Base-by-base conservation (phyloP, 2,888 invertebrate species). In the Junonia oenone region DNA sequence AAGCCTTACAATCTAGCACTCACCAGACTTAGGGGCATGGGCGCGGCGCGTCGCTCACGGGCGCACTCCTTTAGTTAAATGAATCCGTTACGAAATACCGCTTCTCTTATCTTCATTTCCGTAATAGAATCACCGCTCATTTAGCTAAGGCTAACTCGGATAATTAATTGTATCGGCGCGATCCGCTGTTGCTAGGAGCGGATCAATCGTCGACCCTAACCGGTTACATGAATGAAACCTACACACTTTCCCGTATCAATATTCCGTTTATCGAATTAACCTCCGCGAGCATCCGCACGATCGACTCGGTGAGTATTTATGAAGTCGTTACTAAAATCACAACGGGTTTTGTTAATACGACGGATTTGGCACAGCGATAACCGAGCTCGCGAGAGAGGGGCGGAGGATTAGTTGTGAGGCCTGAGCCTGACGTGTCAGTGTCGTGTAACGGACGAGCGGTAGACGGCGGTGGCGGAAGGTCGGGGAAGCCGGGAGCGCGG, bases 1-100 rank as follows among this genome's bases (percentile, higher is more conserved):
- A 89, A 88, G 80, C 86, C 89, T 87, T 89, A 90, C 72, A 82
- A 83, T 72, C 75, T 88, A 90, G 71, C 78, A 90, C 89, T 90
- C 79, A 89, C 89, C 89, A 81, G 81, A 78, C 80, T 79, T 78
- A 78, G 76, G 83, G 75, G 81, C 89, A 90, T 90, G 88, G 89
- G 89, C 89, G 89, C 89, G 86, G 87, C 87, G 84, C 86, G 76
- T 69, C 75, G 75, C 75, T 77, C 76, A 68, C 75, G 68, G 75
- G 76, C 81, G 79, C 82, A 82, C 80, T 83, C 78, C 80, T 76
- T 77, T 78, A 76, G 79, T 81, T 85, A 84, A 83, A 83, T 81
- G 67, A 79, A 83, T 83, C 81, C 83, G 81, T 80, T 78, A 79
- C 76, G 73, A 79, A 75, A 75, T 76, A 76, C 71, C 76, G 74